Evolutionary conservation across 2,888 invertebrate species (phyloP), one percentile per base, ranked within the genome.

Genomic region (Cyclophora albipunctata): DNA sequence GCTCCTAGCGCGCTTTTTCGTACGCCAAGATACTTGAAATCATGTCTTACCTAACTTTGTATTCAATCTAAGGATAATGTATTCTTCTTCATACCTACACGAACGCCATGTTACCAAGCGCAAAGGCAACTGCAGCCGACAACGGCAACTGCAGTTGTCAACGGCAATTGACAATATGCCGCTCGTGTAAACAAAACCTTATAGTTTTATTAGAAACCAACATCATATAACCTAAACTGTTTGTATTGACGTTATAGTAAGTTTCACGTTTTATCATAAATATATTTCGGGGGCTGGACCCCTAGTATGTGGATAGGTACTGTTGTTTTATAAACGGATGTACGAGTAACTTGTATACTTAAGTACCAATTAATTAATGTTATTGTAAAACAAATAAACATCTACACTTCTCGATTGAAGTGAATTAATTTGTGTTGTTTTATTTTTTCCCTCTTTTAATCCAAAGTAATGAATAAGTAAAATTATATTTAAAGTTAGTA

Each of bases 291-390:
- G 85, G 87, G 86, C 87, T 85, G 87, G 86, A 71, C 80, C 87
- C 80, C 68, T 69, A 71, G 68, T 73, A 71, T 75, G 70, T 73
- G 75, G 68, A 75, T 72, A 65, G 59, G 71, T 69, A 69, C 77
- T 83, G 82, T 85, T 84, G 80, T 81, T 84, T 83, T 82, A 75
- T 83, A 78, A 73, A 71, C 69, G 72, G 71, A 70, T 68, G 71
- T 71, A 67, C 65, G 62, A 64, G 71, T 68, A 70, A 68, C 63
- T 64, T 72, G 71, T 74, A 66, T 70, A 51, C 48, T 52, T 59
- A 74, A 70, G 71, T 76, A 79, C 75, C 71, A 73, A 77, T 71
- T 71, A 73, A 73, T 75, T 72, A 73, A 72, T 77, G 73, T 77
- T 77, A 72, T 64, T 64, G 63, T 76, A 71, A 71, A 66, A 57